Base-by-base conservation (phyloP, 2,888 invertebrate species). In the Artemia sinica region DNA sequence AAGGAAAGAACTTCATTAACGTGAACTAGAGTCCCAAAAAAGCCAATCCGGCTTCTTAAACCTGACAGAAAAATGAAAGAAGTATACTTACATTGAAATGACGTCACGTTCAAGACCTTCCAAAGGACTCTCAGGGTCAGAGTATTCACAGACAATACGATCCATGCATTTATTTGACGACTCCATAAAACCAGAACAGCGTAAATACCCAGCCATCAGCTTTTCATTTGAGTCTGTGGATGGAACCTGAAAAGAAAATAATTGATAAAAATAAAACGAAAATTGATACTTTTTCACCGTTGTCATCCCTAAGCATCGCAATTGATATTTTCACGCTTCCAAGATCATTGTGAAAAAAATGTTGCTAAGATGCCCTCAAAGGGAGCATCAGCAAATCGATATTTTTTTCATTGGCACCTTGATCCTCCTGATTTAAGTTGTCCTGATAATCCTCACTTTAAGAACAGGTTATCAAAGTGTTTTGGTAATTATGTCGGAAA, bases 161-260 rank as follows among this genome's bases (percentile, higher is more conserved):
- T 70, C 70, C 66, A 70, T 65, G 66, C 70, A 70, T 48, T 63
- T 13, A 52, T 70, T 70, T 50, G 50, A 58, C 13, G 49, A n/a
- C 41, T 70, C 70, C 12, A 68, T 70, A 66, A 66, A 70, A 7
- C 70, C 70, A 68, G 70, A 70, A 49, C 70, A 70, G 50, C 68
- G 66, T 13, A 70, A 63, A 48, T 70, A 70, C 41, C 66, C 68
- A 3, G 70, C 65, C 70, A 70, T 70, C 0, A 70, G 58, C 49
- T 70, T 70, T 41, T 70, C 65, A 50, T 70, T 65, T 63, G 67
- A 66, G 41, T 70, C 68, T 49, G 67, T 63, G 28, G 66, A 52
- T 8, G 70, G 70, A 28, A 70, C 51, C 68, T 68, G 65, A 9
- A n/a, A 68, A 14, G 14, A 14, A 9, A 63, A 28, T 10, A 28